A percentile compares a stretch with the other conserved stretches of the same genome.
Evolutionary conservation across 1,140 invertebrate genomes (phyloP).

Genomic region (Brachionus sp.): DNA sequence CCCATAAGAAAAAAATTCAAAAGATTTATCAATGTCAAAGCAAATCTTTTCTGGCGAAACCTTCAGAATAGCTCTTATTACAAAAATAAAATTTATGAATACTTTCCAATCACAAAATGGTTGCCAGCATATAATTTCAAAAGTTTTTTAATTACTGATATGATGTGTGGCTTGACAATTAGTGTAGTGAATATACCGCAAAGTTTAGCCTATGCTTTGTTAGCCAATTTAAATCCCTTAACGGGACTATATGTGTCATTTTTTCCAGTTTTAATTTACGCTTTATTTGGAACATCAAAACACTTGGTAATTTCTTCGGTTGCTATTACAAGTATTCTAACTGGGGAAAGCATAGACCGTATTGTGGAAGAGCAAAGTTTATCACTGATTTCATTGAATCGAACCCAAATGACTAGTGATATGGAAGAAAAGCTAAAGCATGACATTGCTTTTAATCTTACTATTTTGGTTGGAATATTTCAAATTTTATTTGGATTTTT

Average conservation of each 20-base stretch:
- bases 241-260: constrained; percentile 63
- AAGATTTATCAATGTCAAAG: background rate
- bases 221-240: constrained; percentile 61
- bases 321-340: constrained; percentile 57
- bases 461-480: constrained; percentile 37
- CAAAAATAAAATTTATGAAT: constrained; percentile 23
- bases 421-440: constrained; percentile 29
- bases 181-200: constrained; percentile 62
- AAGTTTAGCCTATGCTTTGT: constrained; percentile 61
- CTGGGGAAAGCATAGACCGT: constrained; percentile 52
- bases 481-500: constrained; percentile 44
- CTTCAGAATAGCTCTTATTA: background rate
- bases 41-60: background rate
- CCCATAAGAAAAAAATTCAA: background rate
- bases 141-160: constrained; percentile 54
- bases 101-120: constrained; percentile 53
- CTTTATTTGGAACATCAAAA: constrained; percentile 62
- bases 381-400: background rate
- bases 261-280: constrained; percentile 62
- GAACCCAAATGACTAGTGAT: background rate
- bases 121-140: constrained; percentile 57
- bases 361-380: background rate
- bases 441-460: constrained; percentile 20
- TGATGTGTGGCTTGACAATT: constrained; percentile 60
- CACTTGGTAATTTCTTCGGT: constrained; percentile 59